Evolutionary conservation across 1,140 invertebrate genomes (phyloP), one percentile per base, ranked within the genome.

Genomic region (Pseudomyrmex gracilis): DNA sequence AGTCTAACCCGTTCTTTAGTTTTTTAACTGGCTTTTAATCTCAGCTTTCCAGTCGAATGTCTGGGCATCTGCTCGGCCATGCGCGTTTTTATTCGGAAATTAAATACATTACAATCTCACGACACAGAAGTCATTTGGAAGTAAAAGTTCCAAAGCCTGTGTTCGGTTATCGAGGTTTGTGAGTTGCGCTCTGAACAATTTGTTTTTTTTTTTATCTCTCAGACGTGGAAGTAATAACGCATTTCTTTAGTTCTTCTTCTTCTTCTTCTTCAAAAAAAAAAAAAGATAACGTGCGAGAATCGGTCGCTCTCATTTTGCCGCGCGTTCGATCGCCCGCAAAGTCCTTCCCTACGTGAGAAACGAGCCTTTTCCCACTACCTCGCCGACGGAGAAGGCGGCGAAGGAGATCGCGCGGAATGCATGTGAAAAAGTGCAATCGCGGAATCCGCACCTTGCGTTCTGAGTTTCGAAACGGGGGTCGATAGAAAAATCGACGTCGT

Each of bases 401-500:
- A 73, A 73, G 12, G 60, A 64, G 82, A 83, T 76, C 73, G 82
- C 71, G n/a, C 58, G 82, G 82, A 66, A 71, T 84, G 82, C 76
- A 78, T 74, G 83, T 73, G 76, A 82, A 86, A 86, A 86, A 86
- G 84, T 55, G 47, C 66, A 53, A 49, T 45, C 55, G 58, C 34
- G 17, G 51, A 58, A 60, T 63, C 63, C 51, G 55, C 61, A 77
- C 51, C 43, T 67, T 78, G 47, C 73, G 73, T 77, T 77, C 57
- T 63, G 45, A 53, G 61, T 85, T 82, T 74, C 76, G 45, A 67
- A 76, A 74, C 84, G 22, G 34, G 8, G 66, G 63, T 67, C 66
- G 85, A 87, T 70, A 74, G 83, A 76, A 87, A 86, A 87, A 86
- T 82, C 63, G 57, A 24, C 66, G 53, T 47, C 45, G n/a, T 61